Evolutionary conservation across 2,113 vertebrate genomes (phyloP), one percentile per base, ranked within the genome.

Genomic region (Elephantulus edwardii): DNA sequence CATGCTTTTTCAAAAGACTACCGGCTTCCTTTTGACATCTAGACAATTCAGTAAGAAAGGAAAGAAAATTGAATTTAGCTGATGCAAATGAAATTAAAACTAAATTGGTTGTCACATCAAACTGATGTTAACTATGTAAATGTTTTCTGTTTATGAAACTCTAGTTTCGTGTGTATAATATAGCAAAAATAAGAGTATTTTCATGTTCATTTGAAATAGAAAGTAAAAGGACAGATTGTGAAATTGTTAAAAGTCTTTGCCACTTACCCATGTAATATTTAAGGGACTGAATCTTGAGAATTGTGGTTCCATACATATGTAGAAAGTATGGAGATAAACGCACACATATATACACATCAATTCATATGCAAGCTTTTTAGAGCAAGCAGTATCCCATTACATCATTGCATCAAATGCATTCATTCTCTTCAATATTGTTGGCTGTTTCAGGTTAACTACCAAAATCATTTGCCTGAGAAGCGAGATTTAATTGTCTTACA

Each of bases 401-500:
- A 98, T 98, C 98, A 98, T 93, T 98, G 96, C 96, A 96, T 96
- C 83, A 91, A 88, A 97, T 88, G 92, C 93, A 98, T 97, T 98
- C 96, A 97, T 97, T 97, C 96, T 96, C 95, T 96, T 88, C 76
- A 97, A 95, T 95, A 95, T 95, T 97, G 97, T 98, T 98, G 97
- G 96, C 91, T 96, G 96, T 97, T 98, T 97, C 97, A 97, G 97
- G 97, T 98, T 98, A 98, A 98, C 97, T 96, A 97, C 95, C 96
- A 94, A 97, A 97, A 98, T 98, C 91, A 98, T 98, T 98, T 98
- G 98, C 97, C 96, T 97, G 95, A 97, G 97, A 97, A 97, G 96
- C 92, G 86, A 97, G 97, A 97, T 98, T 98, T 98, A 98, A 98
- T 98, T 98, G 97, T 98, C 92, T 98, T 97, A 97, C 97, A 97